Evolutionary conservation across 2,797 vertebrate species (phyloP), one percentile per base, ranked within the genome.

Genomic region (Microctenopoma lineatum): DNA sequence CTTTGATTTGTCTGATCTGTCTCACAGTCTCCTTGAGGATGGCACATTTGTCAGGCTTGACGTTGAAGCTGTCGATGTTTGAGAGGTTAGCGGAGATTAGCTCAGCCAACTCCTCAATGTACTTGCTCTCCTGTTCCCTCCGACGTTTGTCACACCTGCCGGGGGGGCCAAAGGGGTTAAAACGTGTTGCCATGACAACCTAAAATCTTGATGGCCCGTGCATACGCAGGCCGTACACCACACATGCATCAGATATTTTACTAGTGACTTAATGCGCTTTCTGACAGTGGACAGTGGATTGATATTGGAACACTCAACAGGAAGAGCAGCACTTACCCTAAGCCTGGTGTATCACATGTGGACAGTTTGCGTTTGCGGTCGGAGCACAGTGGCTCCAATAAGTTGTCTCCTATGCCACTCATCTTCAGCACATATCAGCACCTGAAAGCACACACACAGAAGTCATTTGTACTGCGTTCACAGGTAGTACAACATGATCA

Each of bases 41-140:
- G 81, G 96, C 98, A 89, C 98, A 99, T 94, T 99, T 99, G 92
- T 99, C 98, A 53, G 98, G 98, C 87, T 99, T 99, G 85, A 99
- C 98, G 85, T 99, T 99, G 94, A 99, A 99, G 91, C 95, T 97
- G 93, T 99, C 98, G 55, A 99, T 99, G 93, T 98, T 97, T 55
- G 97, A 96, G 81, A 99, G 95, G 93, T 99, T 99, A 81, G 98
- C 98, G 44, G 98, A 99, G 92, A 99, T 99, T 87, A 99, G 95
- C 83, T 99, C 98, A 51, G 98, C 98, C 88, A 99, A 86, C 82
- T 99, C 98, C 91, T 99, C 98, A 59, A 99, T 97, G 77, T 99
- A 99, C 90, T 98, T 99, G 90, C 96, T 98, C 92, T 99, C 98
- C 92, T 99, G 98, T 86, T 99, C 98, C 80, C 98, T 95, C 63